Evolutionary conservation across 2,113 vertebrate species (phyloP), one percentile per base, ranked within the genome.

Genomic region (Argyrosomus japonicus): DNA sequence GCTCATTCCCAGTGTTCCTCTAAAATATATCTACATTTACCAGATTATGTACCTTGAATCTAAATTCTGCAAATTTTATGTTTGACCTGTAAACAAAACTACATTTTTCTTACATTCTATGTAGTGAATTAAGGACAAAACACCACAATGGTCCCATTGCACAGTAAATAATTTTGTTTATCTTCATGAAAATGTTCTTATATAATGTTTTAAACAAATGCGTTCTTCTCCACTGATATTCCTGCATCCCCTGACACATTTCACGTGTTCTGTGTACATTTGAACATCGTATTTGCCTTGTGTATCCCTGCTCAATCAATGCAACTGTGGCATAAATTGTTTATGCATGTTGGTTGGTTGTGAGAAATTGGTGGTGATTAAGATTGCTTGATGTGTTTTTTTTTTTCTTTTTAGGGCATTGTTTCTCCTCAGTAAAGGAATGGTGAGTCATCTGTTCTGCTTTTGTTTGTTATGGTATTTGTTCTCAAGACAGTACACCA

Each of bases 341-440:
- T n/a, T 13, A 10, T 50, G 9, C 23, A 19, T 69, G 40, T 29
- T 27, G 63, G 50, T 14, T 61, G 58, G 50, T 14, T 61, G 29
- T 61, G 15, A 62, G 54, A 71, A 12, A 3, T 15, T 54, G 5
- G 8, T 25, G 43, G 3, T 19, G 1, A 25, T 15, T 47, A 56
- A 7, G 47, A 60, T 83, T 9, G 73, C 60, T 18, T 57, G 1
- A 57, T 56, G 8, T 74, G 82, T 56, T 0, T 84, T 50, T 64
- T 56, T 0, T 85, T 53, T 61, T 90, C 85, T 85, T 36, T 95
- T 60, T 90, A 99, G 98, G 94, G 98, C 98, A 0, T 94, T 99
- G 67, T 99, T 99, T 90, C 96, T 99, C 83, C 95, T 99, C 77
- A 99, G 98, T 95, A 99, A 99, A 95, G 98, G 98, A 88, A 99